Evolutionary conservation across 2,113 vertebrate genomes (phyloP).

Genomic region (Chaetodon auriga): DNA sequence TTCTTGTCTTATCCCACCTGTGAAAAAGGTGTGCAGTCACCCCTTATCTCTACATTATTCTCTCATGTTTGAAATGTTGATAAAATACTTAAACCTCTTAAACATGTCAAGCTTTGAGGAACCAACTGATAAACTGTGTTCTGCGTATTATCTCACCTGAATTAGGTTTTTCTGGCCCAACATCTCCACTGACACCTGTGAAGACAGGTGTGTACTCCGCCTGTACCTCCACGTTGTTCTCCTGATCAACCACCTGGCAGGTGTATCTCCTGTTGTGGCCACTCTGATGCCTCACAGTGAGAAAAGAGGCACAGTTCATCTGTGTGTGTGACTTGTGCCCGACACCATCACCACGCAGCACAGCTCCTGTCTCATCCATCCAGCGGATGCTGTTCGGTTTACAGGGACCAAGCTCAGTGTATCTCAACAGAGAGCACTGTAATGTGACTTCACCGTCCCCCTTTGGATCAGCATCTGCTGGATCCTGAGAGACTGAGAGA

Average conservation of each 20-base stretch:
- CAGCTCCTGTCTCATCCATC: constrained; percentile 23
- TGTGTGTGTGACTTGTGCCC: accelerated
- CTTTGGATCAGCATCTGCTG: neutral
- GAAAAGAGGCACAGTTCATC: neutral
- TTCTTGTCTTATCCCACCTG: neutral
- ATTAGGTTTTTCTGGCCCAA: neutral
- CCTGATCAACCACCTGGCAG: constrained; percentile 19
- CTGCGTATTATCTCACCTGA: too few relatives aligned
- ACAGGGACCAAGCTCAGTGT: accelerated
- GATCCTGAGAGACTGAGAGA: constrained; percentile 42
- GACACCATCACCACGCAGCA: neutral
- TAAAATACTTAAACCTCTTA: too few relatives aligned
- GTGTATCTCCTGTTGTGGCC: constrained; percentile 14
- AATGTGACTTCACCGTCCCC: neutral
- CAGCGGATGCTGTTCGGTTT: neutral
- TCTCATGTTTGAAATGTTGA: constrained; percentile 7
- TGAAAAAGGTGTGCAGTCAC: constrained; percentile 4
- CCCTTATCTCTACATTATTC: too few relatives aligned
- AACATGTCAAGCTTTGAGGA: too few relatives aligned
- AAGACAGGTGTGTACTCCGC: constrained; percentile 18
- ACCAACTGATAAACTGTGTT: too few relatives aligned
- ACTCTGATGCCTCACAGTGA: constrained; percentile 38
- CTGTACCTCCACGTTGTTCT: neutral
- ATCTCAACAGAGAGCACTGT: constrained; percentile 24
- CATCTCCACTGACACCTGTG: neutral